Evolutionary conservation across 2,113 vertebrate genomes (phyloP).

Genomic region (Pomatostomus ruficeps): DNA sequence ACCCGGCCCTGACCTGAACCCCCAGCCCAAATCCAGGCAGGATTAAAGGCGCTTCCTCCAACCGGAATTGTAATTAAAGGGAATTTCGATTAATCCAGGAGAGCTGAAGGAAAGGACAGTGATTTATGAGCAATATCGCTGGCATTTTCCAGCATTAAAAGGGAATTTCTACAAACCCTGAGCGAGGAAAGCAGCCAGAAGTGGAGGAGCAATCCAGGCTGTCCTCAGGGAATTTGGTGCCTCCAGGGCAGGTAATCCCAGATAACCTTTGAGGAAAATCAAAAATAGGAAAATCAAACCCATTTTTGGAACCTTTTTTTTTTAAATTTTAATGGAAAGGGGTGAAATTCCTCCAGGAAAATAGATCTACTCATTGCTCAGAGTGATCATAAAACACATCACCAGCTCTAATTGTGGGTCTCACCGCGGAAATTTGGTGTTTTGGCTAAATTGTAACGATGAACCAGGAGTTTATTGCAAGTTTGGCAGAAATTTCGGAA

Average conservation of each 20-base stretch:
- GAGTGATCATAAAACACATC: background rate
- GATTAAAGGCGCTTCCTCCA: slow-evolving; percentile 46
- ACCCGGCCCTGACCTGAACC: background rate
- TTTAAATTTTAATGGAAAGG: background rate
- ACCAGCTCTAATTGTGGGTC: background rate
- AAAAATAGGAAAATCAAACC: background rate
- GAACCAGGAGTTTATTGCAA: background rate
- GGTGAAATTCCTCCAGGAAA: background rate
- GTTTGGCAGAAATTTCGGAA: background rate
- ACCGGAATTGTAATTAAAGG: slow-evolving; percentile 64
- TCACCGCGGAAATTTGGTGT: background rate
- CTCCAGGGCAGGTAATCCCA: background rate
- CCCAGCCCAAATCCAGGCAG: background rate
- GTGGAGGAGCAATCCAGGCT: slow-evolving; percentile 10
- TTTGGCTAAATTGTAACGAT: background rate
- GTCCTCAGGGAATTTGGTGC: background rate
- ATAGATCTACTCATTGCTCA: background rate
- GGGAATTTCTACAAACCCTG: slow-evolving; percentile 54
- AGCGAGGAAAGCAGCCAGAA: slow-evolving; percentile 49
- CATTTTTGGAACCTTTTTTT: background rate
- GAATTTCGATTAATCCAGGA: slow-evolving; percentile 63
- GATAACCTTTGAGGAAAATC: background rate
- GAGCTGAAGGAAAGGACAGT: slow-evolving; percentile 64
- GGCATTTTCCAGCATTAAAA: slow-evolving; percentile 71
- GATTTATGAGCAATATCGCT: slow-evolving; percentile 70